phyloP scores from a whole-genome alignment of 2,113 vertebrate species.

The Tachycineta bicolor region DNA sequence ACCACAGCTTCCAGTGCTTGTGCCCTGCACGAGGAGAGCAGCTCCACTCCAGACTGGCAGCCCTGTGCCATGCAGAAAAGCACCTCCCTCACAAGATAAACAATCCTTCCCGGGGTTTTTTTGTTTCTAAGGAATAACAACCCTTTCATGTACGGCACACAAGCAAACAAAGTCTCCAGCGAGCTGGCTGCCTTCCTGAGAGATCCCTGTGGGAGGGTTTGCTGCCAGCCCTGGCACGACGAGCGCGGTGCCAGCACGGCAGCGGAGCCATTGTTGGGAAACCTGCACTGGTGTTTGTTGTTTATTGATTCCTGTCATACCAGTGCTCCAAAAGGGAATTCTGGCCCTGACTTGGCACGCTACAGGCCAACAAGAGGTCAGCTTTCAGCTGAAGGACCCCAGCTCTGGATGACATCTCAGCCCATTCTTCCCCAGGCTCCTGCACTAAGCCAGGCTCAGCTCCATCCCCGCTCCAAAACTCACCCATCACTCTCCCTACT shows the following conservation, averaged over 20 bases:
- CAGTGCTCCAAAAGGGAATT: slow-evolving; percentile 78
- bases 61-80: slow-evolving; percentile 68
- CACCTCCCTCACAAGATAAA: slow-evolving; percentile 75
- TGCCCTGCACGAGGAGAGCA: background rate
- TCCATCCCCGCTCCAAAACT: rapidly evolving
- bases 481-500: rapidly evolving
- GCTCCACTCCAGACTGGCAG: slow-evolving; percentile 57
- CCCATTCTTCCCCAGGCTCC: background rate
- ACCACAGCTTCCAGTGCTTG: background rate
- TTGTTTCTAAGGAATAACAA: background rate
- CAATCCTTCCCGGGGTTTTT: slow-evolving; percentile 72
- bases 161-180: slow-evolving; percentile 73
- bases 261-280: slow-evolving; percentile 73
- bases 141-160: slow-evolving; percentile 65
- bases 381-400: background rate
- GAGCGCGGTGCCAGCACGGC: slow-evolving; percentile 58
- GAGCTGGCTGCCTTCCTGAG: slow-evolving; percentile 74
- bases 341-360: slow-evolving; percentile 77
- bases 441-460: background rate
- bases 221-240: slow-evolving; percentile 36
- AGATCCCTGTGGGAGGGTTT: slow-evolving; percentile 4
- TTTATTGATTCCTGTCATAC: slow-evolving; percentile 89
- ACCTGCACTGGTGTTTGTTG: slow-evolving; percentile 64
- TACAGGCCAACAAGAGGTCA: slow-evolving; percentile 74
- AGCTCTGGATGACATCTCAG: background rate